Conservation (phyloP, 2,797 vertebrate genomes). For the Enteromius unitaeniatus region DNA sequence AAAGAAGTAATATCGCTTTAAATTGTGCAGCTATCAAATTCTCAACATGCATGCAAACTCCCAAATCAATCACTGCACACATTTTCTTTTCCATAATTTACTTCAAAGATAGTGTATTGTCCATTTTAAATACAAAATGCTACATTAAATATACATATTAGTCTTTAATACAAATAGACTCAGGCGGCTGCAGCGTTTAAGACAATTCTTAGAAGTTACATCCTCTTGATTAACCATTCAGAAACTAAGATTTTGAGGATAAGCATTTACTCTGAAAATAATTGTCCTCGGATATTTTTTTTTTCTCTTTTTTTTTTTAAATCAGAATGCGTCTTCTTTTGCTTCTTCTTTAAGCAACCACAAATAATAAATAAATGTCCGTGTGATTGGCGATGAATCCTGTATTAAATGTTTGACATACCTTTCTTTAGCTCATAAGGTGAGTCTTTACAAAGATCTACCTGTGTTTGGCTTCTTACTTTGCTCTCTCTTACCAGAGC, state of each 20-base stretch:
- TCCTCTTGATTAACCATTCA: conserved; percentile 85
- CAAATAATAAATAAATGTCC: conserved; percentile 88
- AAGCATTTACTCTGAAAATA: conserved; percentile 84
- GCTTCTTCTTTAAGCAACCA: conserved; percentile 82
- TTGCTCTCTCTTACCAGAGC: conserved; percentile 94
- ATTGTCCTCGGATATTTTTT: conserved; percentile 73
- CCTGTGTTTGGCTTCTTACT: conserved; percentile 91
- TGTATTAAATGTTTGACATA: conserved; percentile 99
- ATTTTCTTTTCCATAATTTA: conserved; percentile 95
- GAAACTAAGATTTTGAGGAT: conserved; percentile 87
- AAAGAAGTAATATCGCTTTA: conserved; percentile 3
- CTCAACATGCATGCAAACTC: conserved; percentile 49
- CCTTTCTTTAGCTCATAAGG: conserved; percentile 99
- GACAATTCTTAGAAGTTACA: conserved; percentile 86
- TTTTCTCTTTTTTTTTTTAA: conserved; percentile 53
- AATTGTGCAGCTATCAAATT: conserved; percentile 49
- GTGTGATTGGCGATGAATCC: conserved; percentile 79
- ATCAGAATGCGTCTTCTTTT: conserved; percentile 62
- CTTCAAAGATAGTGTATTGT: conserved; percentile 99
- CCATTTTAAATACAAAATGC: conserved; percentile 99
- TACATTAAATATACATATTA: conserved; percentile 99
- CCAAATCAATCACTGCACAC: conserved; percentile 92
- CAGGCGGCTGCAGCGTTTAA: conserved; percentile 87
- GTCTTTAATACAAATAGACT: conserved; percentile 97
- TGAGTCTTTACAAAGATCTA: conserved; percentile 97